A percentile compares a stretch with the other conserved stretches of the same genome.
These are phyloP conservation scores for Argopecten irradians DNA, from an alignment of 1,140 invertebrate genomes.

Conservation along the genomic window DNA sequence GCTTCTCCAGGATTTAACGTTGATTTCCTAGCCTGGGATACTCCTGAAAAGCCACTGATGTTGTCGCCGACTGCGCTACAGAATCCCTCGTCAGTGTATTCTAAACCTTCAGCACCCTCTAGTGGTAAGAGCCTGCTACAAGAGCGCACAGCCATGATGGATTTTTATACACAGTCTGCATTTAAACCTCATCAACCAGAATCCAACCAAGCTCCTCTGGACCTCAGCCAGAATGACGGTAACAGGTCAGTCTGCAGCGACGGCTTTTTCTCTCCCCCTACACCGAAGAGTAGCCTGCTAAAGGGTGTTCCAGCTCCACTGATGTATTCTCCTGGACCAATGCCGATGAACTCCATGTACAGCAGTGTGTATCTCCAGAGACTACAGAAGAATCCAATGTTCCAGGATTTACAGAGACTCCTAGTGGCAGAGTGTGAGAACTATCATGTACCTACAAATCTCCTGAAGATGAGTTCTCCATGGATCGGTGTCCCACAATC, in stretches of 20 bases:
- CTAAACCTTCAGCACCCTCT: background rate
- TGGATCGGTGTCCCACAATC: slow-evolving; percentile 28
- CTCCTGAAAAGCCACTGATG: slow-evolving; percentile 29
- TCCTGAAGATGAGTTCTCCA: slow-evolving; percentile 42
- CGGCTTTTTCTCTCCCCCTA: slow-evolving; percentile 26
- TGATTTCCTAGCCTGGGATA: slow-evolving; percentile 16
- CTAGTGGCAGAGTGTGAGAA: slow-evolving; percentile 55
- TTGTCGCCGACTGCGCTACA: slow-evolving; percentile 29
- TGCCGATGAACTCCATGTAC: background rate
- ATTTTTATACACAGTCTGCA: slow-evolving; percentile 12
- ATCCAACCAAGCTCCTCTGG: slow-evolving; percentile 25
- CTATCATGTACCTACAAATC: slow-evolving; percentile 53
- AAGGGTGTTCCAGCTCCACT: background rate
- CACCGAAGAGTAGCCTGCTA: slow-evolving; percentile 18
- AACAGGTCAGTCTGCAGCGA: background rate
- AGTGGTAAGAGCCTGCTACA: background rate
- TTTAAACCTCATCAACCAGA: background rate
- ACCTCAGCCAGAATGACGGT: slow-evolving; percentile 25
- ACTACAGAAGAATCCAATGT: slow-evolving; percentile 54
- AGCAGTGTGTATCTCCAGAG: slow-evolving; percentile 42
- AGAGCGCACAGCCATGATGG: background rate
- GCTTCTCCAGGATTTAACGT: background rate
- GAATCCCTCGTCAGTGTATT: background rate
- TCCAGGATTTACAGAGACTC: slow-evolving; percentile 52
- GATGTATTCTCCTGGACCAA: background rate